Base-by-base conservation (phyloP, 1,140 invertebrate species). In the Eciton burchellii region DNA sequence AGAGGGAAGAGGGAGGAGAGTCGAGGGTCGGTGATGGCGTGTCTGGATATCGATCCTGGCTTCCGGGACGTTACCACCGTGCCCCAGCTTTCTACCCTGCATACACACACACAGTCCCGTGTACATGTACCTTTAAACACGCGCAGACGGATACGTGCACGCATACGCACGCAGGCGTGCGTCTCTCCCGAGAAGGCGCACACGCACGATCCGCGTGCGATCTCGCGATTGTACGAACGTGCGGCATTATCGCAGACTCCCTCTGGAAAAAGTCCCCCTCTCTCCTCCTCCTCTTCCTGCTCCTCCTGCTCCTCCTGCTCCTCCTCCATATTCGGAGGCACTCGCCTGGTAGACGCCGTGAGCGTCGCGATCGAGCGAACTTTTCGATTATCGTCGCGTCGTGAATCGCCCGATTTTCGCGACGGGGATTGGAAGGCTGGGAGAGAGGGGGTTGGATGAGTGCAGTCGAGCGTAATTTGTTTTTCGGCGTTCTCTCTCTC, bases 1-100 rank as follows among this genome's bases (percentile, higher is more conserved):
- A 54, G 24, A 29, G 47, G 45, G 21, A 63, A 76, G 74, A 60
- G 54, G 70, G 52, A 24, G 49, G 65, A n/a, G 52, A 76, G 56
- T 66, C 26, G 72, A 71, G 83, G 79, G 59, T 76, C 6, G 83
- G 85, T 82, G 81, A 88, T 89, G 82, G 89, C 87, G 85, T 88
- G 89, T 89, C 89, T 85, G 87, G 81, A 87, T 90, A 90, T 90
- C 88, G 89, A 90, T 89, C 88, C 73, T 62, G 79, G 74, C 79
- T 87, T 89, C 88, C 85, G 84, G 85, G 82, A 90, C 85, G 84
- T 84, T 90, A 85, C 87, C 87, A 68, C 47, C 84, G 76, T 87
- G 88, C 62, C 85, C 84, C 66, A 81, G 76, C 87, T 87, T 88
- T 88, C 84, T 84, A 59, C 54, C 81, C 59, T 73, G 70, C 70